A percentile compares a stretch with the other conserved stretches of the same genome.
phyloP scores from a whole-genome alignment of 53 echinoderm and acorn worm genomes.

The Mesocentrotus franciscanus region DNA sequence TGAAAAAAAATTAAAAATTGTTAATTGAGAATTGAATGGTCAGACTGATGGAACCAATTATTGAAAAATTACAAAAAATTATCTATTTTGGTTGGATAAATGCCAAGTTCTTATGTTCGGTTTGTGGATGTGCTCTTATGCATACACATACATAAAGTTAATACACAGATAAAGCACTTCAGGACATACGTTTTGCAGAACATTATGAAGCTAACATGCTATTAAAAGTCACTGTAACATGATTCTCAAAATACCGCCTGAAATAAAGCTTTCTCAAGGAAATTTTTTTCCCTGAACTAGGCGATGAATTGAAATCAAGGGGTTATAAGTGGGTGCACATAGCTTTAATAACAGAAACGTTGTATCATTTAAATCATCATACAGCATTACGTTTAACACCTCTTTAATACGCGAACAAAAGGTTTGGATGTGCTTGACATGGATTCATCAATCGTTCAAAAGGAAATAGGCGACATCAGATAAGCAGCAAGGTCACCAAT shows the following conservation, averaged over 20 bases:
- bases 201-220: no score
- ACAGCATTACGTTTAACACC: not conserved
- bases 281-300: not conserved
- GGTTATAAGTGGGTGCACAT: slow-evolving; percentile 1
- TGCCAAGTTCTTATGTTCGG: no score
- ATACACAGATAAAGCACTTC: no score
- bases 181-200: no score
- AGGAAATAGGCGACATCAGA: not conserved
- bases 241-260: not conserved
- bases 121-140: no score
- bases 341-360: not conserved
- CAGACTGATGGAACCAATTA: no score
- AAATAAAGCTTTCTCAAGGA: not conserved
- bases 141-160: no score
- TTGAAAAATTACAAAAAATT: no score
- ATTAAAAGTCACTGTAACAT: not conserved
- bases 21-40: no score
- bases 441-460: not conserved
- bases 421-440: slow-evolving; percentile 2
- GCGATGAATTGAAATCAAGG: not conserved
- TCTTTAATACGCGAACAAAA: slow-evolving; percentile 29
- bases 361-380: not conserved
- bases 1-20: no score
- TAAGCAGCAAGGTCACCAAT: slow-evolving; percentile 8
- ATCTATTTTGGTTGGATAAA: no score